Evolutionary conservation across 1,140 invertebrate species (phyloP), one percentile per base, ranked within the genome.

Genomic region (Megalopta genalis): DNA sequence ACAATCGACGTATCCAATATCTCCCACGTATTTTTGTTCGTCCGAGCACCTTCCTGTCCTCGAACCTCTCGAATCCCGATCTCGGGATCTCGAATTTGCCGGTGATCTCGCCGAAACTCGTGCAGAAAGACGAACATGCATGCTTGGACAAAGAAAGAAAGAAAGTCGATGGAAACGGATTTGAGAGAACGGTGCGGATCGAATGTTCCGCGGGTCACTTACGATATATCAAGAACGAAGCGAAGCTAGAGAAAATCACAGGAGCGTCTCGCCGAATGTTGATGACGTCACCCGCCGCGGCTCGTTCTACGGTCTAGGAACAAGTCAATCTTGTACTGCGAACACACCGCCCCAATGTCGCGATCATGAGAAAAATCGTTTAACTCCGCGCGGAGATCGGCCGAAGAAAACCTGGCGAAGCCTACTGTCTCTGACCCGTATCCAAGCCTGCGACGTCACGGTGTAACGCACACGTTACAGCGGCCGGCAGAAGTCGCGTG

Each of bases 341-440:
- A 71, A 27, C 59, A 27, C 59, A 25, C 32, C 46, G 60, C 59
- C 67, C 67, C 62, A 49, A 75, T 49, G 57, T 57, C 77, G n/a
- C 88, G 84, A n/a, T 82, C 86, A 82, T 82, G 83, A 84, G 81
- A 86, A 80, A 78, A 80, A 78, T 78, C 60, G 76, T 78, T 78
- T 57, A 46, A 32, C 37, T 25, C 1, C 60, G 32, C 25, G 78
- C 74, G 82, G n/a, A n/a, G n/a, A 78, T 86, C 81, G 69, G 77
- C 80, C 74, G 77, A 84, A 87, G 83, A 82, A 86, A 88, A 85
- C 87, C 77, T 80, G 81, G 60, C 64, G 79, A 82, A 57, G 65
- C 57, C 54, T 64, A 60, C 66, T 65, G 57, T 70, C 68, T 67
- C 71, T 70, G 60, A 60, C 79, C 81, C 46, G 57, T 60, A 57